Conservation (phyloP, 2,888 invertebrate genomes). For the Amphipoea oculea region DNA sequence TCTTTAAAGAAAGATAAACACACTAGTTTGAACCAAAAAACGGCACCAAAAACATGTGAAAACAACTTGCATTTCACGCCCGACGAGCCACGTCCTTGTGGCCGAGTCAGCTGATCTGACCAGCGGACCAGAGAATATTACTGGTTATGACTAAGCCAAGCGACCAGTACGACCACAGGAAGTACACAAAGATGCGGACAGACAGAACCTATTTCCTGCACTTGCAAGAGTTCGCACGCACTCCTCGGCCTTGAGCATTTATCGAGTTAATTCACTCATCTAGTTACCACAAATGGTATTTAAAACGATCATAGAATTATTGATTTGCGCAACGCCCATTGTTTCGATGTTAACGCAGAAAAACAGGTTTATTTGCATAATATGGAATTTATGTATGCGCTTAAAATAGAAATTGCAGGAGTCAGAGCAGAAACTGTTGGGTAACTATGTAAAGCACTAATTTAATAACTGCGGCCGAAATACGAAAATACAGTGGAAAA, state of each 20-base stretch:
- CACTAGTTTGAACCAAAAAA: slow-evolving; percentile 50
- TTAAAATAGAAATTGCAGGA: slow-evolving; percentile 58
- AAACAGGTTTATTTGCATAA: slow-evolving; percentile 68
- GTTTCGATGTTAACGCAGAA: slow-evolving; percentile 53
- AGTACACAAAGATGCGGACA: slow-evolving; percentile 69
- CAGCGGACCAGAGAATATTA: slow-evolving; percentile 65
- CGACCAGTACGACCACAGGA: slow-evolving; percentile 73
- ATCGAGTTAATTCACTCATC: slow-evolving; percentile 62
- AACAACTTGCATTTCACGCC: slow-evolving; percentile 72
- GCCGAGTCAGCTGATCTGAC: slow-evolving; percentile 72
- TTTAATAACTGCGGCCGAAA: slow-evolving; percentile 43
- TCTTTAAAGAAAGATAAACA: slow-evolving; percentile 43
- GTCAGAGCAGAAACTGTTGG: slow-evolving; percentile 68
- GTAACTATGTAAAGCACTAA: slow-evolving; percentile 58
- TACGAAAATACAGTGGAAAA: slow-evolving; percentile 44
- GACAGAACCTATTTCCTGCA: slow-evolving; percentile 77
- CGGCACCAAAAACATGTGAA: slow-evolving; percentile 66
- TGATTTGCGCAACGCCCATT: slow-evolving; percentile 53
- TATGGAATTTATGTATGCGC: slow-evolving; percentile 58
- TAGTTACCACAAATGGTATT: slow-evolving; percentile 42
- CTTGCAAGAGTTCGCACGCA: slow-evolving; percentile 74
- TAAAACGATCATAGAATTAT: slow-evolving; percentile 47
- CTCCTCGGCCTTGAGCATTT: slow-evolving; percentile 69
- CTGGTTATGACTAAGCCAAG: slow-evolving; percentile 67
- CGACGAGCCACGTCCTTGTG: slow-evolving; percentile 72